These are phyloP conservation scores for Athene cunicularia DNA, from an alignment of 2,113 vertebrate genomes.

Conservation along the genomic window DNA sequence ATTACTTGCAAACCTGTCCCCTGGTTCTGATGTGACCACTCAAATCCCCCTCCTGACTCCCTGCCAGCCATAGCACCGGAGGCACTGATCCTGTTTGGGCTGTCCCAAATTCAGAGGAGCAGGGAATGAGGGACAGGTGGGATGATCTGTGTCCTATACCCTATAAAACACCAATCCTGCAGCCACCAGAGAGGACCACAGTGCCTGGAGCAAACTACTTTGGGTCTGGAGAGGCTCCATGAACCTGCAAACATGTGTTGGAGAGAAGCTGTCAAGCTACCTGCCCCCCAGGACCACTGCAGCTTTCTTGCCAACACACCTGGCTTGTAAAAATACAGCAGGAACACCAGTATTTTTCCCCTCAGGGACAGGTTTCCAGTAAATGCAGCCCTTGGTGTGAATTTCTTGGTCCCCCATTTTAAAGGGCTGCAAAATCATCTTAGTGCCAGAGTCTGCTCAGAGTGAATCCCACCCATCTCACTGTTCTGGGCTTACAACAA, in stretches of 20 bases:
- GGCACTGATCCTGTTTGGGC: background rate
- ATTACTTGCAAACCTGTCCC: background rate
- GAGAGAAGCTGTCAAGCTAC: conserved; percentile 41
- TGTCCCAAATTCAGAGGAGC: background rate
- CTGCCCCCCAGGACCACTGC: background rate
- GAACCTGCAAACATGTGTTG: conserved; percentile 3
- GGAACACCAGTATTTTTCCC: background rate
- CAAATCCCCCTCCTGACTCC: background rate
- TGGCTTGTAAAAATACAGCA: conserved; percentile 43
- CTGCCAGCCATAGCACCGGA: rapidly evolving
- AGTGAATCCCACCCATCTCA: background rate
- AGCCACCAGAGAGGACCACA: background rate
- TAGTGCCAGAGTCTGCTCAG: background rate
- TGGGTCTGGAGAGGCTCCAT: background rate
- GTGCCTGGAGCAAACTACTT: background rate
- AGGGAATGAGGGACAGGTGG: background rate
- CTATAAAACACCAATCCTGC: background rate
- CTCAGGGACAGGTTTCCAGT: conserved; percentile 34
- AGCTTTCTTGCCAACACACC: conserved; percentile 36
- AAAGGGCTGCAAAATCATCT: background rate
- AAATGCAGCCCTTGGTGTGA: background rate
- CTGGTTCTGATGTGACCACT: background rate
- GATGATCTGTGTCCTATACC: background rate
- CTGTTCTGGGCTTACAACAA: background rate
- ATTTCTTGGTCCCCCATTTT: background rate